These are phyloP conservation scores for Poeciliopsis infans DNA, from an alignment of 2,797 vertebrate species.

Conservation along the genomic window DNA sequence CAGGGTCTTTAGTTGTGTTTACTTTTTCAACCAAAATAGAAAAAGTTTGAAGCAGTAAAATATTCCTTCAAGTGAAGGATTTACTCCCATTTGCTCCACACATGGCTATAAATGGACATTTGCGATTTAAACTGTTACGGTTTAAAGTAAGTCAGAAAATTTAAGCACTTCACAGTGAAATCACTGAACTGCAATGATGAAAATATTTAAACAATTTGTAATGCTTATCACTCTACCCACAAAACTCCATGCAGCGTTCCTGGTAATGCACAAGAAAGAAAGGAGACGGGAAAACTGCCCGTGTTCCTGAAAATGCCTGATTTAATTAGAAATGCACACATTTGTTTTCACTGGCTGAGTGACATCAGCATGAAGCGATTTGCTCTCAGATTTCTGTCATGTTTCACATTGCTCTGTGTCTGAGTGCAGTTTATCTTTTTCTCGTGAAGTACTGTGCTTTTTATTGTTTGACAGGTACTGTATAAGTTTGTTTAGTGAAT, in stretches of 20 bases:
- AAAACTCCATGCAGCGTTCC: not conserved
- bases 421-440: not conserved
- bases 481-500: not conserved
- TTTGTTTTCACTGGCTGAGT: not conserved
- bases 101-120: not conserved
- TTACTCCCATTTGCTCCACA: not conserved
- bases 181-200: not conserved
- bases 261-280: not conserved
- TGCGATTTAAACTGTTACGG: not conserved
- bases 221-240: not conserved
- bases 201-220: not conserved
- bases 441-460: not conserved
- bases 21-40: not conserved
- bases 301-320: not conserved
- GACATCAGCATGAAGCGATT: not conserved
- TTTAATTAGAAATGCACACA: not conserved
- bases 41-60: not conserved
- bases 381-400: not conserved
- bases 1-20: not conserved
- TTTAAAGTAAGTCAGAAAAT: not conserved
- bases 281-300: not conserved
- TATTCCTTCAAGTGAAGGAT: not conserved
- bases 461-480: not conserved
- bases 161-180: not conserved
- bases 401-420: not conserved